A percentile compares a stretch with the other conserved stretches of the same genome.
phyloP scores from a whole-genome alignment of 2,888 invertebrate genomes.

The Stegana nigrithorax region DNA sequence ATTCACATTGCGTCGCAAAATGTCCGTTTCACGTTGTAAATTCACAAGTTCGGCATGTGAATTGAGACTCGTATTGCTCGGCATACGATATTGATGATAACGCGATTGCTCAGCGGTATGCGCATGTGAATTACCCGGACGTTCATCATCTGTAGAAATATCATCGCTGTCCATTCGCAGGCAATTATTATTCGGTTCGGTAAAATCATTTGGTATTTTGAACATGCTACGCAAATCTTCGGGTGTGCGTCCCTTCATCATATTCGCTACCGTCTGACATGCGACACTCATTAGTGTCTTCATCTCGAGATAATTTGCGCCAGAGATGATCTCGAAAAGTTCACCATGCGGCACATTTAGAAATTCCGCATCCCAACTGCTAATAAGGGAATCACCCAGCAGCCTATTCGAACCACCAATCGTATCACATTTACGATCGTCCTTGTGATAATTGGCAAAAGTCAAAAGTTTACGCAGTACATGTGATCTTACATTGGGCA shows the following conservation, averaged over 20 bases:
- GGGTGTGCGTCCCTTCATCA: background rate
- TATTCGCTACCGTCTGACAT: constrained; percentile 9
- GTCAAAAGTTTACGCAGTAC: constrained; percentile 2
- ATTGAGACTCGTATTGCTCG: no score
- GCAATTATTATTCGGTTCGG: background rate
- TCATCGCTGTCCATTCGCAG: no score
- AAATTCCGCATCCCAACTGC: background rate
- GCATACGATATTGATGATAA: no score
- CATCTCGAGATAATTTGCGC: constrained; percentile 10
- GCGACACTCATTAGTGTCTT: background rate
- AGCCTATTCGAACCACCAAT: no score
- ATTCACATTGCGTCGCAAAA: no score
- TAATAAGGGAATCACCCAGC: background rate
- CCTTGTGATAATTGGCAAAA: constrained; percentile 13
- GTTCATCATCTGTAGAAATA: no score
- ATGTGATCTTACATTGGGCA: constrained; percentile 7
- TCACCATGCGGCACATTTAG: background rate
- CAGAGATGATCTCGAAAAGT: constrained; percentile 6
- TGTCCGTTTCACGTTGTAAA: no score
- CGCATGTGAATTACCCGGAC: no score
- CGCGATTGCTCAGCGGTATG: no score
- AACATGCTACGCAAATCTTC: background rate
- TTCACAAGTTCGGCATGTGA: no score
- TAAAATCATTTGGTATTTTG: constrained; percentile 7
- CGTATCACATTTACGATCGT: background rate